These are phyloP conservation scores for Anguilla pacifica DNA, from an alignment of 2,797 vertebrate species.

Conservation along the genomic window DNA sequence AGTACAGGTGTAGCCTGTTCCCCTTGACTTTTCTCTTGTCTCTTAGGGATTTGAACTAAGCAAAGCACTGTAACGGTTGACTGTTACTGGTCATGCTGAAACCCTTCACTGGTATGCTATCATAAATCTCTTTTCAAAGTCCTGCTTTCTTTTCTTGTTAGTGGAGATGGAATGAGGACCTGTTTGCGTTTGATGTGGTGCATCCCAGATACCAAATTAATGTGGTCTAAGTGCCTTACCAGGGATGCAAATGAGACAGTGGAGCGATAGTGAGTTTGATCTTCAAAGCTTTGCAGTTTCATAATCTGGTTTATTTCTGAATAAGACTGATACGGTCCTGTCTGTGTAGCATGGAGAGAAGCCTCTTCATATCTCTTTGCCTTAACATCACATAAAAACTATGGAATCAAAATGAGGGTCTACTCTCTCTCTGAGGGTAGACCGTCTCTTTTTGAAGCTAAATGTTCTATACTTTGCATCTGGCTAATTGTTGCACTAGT, in stretches of 20 bases:
- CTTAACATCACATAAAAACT: not conserved
- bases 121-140: not conserved
- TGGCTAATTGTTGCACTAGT: not conserved
- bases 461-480: not conserved
- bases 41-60: not conserved
- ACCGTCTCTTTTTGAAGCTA: not conserved
- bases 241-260: not conserved
- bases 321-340: not conserved
- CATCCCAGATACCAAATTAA: not conserved
- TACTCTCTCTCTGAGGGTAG: not conserved
- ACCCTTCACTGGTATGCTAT: not conserved
- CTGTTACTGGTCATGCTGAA: not conserved
- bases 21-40: too few relatives aligned
- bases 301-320: not conserved
- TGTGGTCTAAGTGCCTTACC: not conserved
- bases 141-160: not conserved
- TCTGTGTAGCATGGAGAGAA: not conserved
- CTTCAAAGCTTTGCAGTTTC: not conserved
- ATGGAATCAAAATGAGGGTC: not conserved
- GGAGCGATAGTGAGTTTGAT: not conserved
- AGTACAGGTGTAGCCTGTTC: too few relatives aligned
- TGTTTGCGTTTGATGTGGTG: not conserved
- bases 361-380: not conserved
- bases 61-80: not conserved
- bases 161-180: not conserved